Evolutionary conservation across 2,113 vertebrate species (phyloP), one percentile per base, ranked within the genome.

Genomic region (Xiphophorus hellerii): DNA sequence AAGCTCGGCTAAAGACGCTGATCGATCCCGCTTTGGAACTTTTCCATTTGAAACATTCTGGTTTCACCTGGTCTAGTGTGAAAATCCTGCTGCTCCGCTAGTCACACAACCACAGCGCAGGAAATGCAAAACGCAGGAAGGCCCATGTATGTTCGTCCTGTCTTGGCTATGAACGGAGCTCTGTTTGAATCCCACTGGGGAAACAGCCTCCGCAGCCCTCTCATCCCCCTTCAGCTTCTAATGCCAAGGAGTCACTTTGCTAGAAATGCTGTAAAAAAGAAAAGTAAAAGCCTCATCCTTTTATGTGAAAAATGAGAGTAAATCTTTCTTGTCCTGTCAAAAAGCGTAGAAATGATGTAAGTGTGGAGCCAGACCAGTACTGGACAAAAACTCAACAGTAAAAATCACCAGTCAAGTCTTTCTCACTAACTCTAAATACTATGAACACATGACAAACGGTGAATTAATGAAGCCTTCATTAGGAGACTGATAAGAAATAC

Each of bases 81-180:
- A 73, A 74, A 83, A 37, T 62, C 27, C 74, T 66, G 39, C 71
- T 74, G 79, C 81, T 84, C 87, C 87, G 81, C 87, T 80, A 29
- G 37, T 1, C 73, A 74, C 71, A 68, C 76, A 80, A 73, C 35
- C 33, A 5, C 69, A 29, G 72, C 76, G 74, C 60, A 74, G 78
- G 78, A 87, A 88, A 89, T 68, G 85, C 73, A 77, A 76, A 82
- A 80, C 76, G 79, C 77, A 88, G 81, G 87, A 82, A 84, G 80
- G 76, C 82, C 13, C 29, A 91, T 91, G 90, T 86, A 86, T 89
- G 85, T 86, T 86, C 83, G 83, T 90, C 75, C 79, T 75, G 82
- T 86, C 74, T 62, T 3, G 65, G 73, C 76, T 74, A 90, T 90
- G 87, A 93, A 91, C 84, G 62, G 66, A 83, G 84, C 86, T 90